These are phyloP conservation scores for Gibbula magus DNA, from an alignment of 2,888 invertebrate genomes.

Conservation along the genomic window DNA sequence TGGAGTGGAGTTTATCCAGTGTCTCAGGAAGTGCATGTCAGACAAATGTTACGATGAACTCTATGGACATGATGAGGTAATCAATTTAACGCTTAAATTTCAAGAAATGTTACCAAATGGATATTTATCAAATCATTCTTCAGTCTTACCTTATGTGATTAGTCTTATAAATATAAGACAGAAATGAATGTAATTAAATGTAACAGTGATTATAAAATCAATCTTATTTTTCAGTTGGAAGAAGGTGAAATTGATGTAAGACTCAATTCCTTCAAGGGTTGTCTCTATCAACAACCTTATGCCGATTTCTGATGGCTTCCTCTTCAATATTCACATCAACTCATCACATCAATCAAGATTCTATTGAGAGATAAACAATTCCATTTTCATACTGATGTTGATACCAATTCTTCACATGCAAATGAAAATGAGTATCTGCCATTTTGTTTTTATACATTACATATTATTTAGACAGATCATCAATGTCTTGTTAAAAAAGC, in stretches of 20 bases:
- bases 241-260: conserved; percentile 73
- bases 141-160: too few relatives aligned
- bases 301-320: not conserved
- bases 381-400: too few relatives aligned
- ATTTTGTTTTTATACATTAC: too few relatives aligned
- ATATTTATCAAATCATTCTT: too few relatives aligned
- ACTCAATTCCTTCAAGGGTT: conserved; percentile 72
- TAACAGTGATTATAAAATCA: not conserved
- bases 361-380: too few relatives aligned
- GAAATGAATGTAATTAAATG: too few relatives aligned
- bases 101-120: too few relatives aligned
- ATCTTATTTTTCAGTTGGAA: conserved; percentile 62
- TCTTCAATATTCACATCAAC: not conserved
- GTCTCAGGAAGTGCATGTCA: conserved; percentile 67
- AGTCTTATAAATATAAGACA: too few relatives aligned
- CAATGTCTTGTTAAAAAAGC: too few relatives aligned
- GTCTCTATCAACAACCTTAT: conserved; percentile 50
- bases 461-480: too few relatives aligned
- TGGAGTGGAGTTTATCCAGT: conserved; percentile 64
- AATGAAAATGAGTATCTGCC: too few relatives aligned
- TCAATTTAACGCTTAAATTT: not conserved
- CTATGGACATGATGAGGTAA: conserved; percentile 64
- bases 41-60: conserved; percentile 65
- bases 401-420: too few relatives aligned
- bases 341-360: not conserved